Evolutionary conservation across 2,113 vertebrate genomes (phyloP), one percentile per base, ranked within the genome.

Genomic region (Piaya cayana): DNA sequence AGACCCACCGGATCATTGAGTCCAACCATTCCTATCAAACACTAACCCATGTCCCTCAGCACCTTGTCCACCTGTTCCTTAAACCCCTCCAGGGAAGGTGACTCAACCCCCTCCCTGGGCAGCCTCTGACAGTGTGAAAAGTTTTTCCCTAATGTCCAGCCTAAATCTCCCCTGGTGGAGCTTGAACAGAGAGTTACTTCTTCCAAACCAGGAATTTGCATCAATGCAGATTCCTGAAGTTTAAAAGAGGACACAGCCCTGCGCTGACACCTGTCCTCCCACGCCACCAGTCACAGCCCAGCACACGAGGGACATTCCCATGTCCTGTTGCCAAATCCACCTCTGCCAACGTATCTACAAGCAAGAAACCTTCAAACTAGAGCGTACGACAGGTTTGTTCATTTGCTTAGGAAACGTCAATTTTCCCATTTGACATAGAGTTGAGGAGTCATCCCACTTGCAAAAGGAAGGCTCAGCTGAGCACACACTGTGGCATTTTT

Each of bases 401-500:
- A 2, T 76, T 91, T 85, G 65, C 95, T 87, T 77, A 82, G 86
- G 90, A 97, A 97, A 78, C n/a, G 88, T 93, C 95, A 87, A 11
- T 95, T 92, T 84, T 82, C 60, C 90, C 86, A 72, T 39, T 72
- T 90, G 94, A 85, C 56, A 21, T 5, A 75, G 37, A 76, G 55
- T 3, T 76, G 82, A 90, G 91, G 86, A 92, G 81, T 39, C 50
- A 96, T 90, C 86, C 69, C 63, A 5, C 88, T 88, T 55, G 83
- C 75, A 88, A 82, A 88, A 60, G 68, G 55, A 92, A 88, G 47
- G 50, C 97, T 96, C 96, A 97, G 96, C 92, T 58, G 45, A 90
- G 81, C 85, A 80, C 7, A 1, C 89, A 93, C 93, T 93, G 86
- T 77, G 88, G 93, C 93, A 97, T 96, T 94, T 95, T 88, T 94